Evolutionary conservation across 2,113 vertebrate species (phyloP).

Genomic region (Leucosticte australis): DNA sequence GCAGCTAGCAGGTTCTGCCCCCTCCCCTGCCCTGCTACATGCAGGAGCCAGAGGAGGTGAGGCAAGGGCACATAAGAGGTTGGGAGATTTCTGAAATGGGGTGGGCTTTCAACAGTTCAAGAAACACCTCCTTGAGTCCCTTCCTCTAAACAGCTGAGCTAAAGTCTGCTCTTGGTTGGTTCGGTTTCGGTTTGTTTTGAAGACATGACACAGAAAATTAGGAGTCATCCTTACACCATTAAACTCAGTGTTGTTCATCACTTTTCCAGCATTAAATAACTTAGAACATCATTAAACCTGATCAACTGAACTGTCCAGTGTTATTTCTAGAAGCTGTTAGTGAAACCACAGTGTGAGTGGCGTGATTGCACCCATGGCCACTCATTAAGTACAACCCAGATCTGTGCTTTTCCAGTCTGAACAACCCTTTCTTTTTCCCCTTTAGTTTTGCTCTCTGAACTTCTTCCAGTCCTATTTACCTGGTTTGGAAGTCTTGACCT

Average conservation of each 20-base stretch:
- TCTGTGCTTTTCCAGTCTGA: background rate
- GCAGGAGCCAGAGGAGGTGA: background rate
- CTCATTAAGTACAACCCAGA: rapidly evolving
- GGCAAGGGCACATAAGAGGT: background rate
- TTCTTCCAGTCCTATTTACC: background rate
- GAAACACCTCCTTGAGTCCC: background rate
- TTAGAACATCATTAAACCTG: background rate
- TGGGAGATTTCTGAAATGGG: background rate
- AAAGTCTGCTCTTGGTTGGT: background rate
- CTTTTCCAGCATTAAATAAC: background rate
- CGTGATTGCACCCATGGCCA: background rate
- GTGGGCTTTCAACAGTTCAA: background rate
- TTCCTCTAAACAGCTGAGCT: background rate
- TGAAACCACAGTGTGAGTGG: background rate
- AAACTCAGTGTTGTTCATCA: background rate
- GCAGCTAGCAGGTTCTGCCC: background rate
- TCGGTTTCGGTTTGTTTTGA: background rate
- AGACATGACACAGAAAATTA: background rate
- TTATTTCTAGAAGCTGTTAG: background rate
- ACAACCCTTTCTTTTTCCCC: background rate
- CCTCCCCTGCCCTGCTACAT: rapidly evolving
- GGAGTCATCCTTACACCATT: background rate
- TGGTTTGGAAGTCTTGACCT: background rate
- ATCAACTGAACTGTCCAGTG: background rate
- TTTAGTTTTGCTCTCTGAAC: background rate